phyloP scores from a whole-genome alignment of 1,140 invertebrate species.

The Leucophenga varia region DNA sequence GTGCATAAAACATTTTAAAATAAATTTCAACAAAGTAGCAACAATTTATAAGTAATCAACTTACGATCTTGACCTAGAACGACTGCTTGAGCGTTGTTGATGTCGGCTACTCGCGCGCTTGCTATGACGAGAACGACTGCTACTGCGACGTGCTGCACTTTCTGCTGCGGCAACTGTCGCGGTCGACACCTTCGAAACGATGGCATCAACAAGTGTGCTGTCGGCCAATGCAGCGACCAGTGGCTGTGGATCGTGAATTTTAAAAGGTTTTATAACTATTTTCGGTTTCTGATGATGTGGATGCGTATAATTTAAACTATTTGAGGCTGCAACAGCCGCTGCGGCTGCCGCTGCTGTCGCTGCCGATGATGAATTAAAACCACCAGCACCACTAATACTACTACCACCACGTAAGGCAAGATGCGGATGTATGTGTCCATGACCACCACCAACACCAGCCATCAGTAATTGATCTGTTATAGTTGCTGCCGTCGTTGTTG shows the following conservation, averaged over 20 bases:
- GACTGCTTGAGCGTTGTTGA: conserved; percentile 50
- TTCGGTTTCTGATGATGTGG: conserved; percentile 48
- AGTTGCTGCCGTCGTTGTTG: conserved; percentile 9
- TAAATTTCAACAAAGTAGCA: not conserved
- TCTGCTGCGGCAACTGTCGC: conserved; percentile 51
- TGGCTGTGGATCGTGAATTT: conserved; percentile 56
- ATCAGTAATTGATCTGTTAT: conserved; percentile 22
- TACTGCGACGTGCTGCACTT: conserved; percentile 45
- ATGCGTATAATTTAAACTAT: conserved; percentile 52
- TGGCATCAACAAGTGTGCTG: conserved; percentile 50
- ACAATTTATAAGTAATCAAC: not conserved
- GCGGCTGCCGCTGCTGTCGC: conserved; percentile 23
- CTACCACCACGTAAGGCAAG: conserved; percentile 15
- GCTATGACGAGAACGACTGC: conserved; percentile 37
- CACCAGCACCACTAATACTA: conserved; percentile 28
- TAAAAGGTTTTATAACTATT: conserved; percentile 56
- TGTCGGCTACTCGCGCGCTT: conserved; percentile 32
- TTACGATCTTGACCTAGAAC: conserved; percentile 55
- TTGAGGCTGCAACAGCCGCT: conserved; percentile 35
- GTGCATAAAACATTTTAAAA: not conserved
- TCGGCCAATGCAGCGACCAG: conserved; percentile 49
- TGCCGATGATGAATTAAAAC: conserved; percentile 31
- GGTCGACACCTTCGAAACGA: conserved; percentile 52
- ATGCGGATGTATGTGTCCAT: conserved; percentile 14
- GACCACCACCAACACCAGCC: conserved; percentile 17